Evolutionary conservation across 1,140 invertebrate genomes (phyloP), one percentile per base, ranked within the genome.

Genomic region (Bicyclus anynana): DNA sequence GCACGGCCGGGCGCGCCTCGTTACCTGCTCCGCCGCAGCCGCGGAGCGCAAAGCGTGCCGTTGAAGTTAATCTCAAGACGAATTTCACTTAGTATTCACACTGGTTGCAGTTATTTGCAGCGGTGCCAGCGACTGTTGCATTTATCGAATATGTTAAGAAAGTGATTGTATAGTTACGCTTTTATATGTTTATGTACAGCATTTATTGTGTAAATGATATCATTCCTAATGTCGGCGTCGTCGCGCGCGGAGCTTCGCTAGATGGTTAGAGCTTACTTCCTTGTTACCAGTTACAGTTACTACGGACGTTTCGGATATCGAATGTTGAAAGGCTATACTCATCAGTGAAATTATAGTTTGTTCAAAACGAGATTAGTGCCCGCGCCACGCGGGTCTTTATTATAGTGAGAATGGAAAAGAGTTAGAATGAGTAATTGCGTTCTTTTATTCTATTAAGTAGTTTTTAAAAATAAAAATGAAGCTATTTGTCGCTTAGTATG

Each of bases 401-500:
- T 35, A 18, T 53, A 63, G 55, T 58, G 61, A 59, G 61, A 63
- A 62, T 52, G 48, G 37, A 38, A 53, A 62, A 44, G 49, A 59
- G 42, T 52, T 58, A 17, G 21, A 44, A 51, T 46, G 49, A 63
- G 49, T 40, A 44, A 27, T 53, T 49, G 54, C 46, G 44, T 62
- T 40, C 37, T 48, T 44, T 59, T 53, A 37, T 53, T 58, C n/a
- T 54, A 49, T 60, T 47, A 48, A 21, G 14, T 66, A 66, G 59
- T 59, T 58, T 23, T 55, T 59, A 59, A 72, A 69, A 62, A 80
- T 80, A 75, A 62, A 80, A 82, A 75, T 75, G 84, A 87, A 80
- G 84, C 84, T 87, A 84, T 85, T 81, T 74, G 68, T 80, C 78
- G 84, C 84, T 87, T 85, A 86, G 78, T 84, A 72, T 84, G 80